Evolutionary conservation across 2,113 vertebrate genomes (phyloP).

Genomic region (Synchiropus splendidus): DNA sequence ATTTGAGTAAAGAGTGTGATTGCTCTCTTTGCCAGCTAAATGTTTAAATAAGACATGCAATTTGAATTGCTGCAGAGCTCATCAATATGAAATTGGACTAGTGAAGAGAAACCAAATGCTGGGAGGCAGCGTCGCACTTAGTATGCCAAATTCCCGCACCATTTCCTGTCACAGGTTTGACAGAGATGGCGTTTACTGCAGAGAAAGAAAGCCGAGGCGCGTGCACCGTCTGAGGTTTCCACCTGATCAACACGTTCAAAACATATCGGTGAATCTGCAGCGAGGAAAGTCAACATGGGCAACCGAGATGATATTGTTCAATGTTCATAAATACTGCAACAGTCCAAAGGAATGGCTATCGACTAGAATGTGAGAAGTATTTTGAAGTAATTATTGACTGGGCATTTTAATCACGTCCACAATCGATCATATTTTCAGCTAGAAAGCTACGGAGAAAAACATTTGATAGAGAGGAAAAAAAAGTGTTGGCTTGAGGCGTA

Average conservation of each 20-base stretch:
- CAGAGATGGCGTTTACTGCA: no score
- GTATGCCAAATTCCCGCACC: constrained; percentile 35
- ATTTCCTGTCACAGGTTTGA: constrained; percentile 18
- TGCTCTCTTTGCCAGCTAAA: constrained; percentile 66
- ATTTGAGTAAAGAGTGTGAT: constrained; percentile 69
- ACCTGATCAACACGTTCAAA: no score
- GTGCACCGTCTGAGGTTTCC: no score
- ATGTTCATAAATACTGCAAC: no score
- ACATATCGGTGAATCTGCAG: no score
- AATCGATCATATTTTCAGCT: constrained; percentile 3
- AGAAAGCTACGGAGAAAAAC: no score
- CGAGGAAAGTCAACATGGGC: no score
- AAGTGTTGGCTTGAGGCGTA: no score
- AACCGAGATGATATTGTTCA: no score
- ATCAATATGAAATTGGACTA: constrained; percentile 72
- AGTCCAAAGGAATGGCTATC: constrained; percentile 6
- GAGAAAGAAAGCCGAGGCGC: no score
- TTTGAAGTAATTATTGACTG: constrained; percentile 1
- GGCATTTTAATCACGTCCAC: neutral
- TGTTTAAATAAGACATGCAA: constrained; percentile 69
- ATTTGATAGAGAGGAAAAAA: no score
- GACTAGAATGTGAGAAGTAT: constrained; percentile 8
- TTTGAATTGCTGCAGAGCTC: constrained; percentile 68
- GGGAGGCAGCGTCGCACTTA: constrained; percentile 31
- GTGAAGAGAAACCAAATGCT: constrained; percentile 37